Evolutionary conservation across 1,140 invertebrate genomes (phyloP), one percentile per base, ranked within the genome.

Genomic region (Euschistus heros): DNA sequence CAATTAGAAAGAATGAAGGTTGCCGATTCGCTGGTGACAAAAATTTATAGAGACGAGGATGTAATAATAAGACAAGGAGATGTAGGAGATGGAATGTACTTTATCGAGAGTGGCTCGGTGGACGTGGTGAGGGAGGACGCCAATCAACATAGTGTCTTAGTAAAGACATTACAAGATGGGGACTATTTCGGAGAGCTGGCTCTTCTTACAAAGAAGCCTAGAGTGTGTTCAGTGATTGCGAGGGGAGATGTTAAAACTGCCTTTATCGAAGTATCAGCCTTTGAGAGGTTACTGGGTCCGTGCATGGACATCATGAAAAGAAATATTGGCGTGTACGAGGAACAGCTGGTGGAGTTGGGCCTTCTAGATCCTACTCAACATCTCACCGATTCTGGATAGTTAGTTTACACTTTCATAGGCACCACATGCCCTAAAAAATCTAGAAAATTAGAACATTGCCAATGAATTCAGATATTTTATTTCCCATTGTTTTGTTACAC

Each of bases 301-400:
- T 98, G 95, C 79, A 97, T 97, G 92, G 89, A 97, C 72, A 87
- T 98, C 54, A 97, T 98, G 94, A 97, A 97, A 79, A 84, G 94
- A 70, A 97, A 95, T 78, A 96, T 97, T 75, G 89, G 92, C 75
- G 90, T 95, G 77, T 98, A 98, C 75, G 93, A 97, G 76, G 88
- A 50, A 13, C 33, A 37, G 33, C 8, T 37, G 6, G 8, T 37
- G 8, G 33, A 37, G 13, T 37, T 37, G 33, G 33, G 33, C 6
- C 13, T 37, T 2, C 13, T 37, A 37, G 33, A 37, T 13, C 33
- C 33, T 13, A 6, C 4, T 13, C 33, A 37, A 13, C 33, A 37
- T 13, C 1, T 37, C 6, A 37, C 33, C 33, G 33, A 37, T 37
- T n/a, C 30, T 5, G 33, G 1, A 6, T 37, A 13, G 13, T 13